These are phyloP conservation scores for Malachius bipustulatus DNA, from an alignment of 2,888 invertebrate genomes.

Conservation along the genomic window DNA sequence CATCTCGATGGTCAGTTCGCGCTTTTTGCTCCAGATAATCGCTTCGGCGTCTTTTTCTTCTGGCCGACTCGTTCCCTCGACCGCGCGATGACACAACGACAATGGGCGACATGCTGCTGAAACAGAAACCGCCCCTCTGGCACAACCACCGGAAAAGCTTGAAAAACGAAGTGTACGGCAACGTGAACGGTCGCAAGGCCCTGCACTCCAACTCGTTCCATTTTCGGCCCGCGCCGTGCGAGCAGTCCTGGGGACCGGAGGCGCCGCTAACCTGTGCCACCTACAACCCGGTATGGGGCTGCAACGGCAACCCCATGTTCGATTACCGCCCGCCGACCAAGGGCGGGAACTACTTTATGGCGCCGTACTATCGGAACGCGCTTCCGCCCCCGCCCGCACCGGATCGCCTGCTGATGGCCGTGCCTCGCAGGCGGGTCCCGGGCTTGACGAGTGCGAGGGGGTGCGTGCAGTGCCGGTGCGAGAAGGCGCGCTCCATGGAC, in stretches of 20 bases:
- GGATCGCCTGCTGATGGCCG: constrained; percentile 30
- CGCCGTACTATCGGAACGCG: constrained; percentile 56
- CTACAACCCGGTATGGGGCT: constrained; percentile 20
- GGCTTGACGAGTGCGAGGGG: constrained; percentile 19
- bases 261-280: constrained; percentile 42
- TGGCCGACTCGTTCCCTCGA: no score
- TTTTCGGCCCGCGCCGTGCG: constrained; percentile 21
- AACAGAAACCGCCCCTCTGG: constrained; percentile 46
- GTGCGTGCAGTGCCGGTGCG: constrained; percentile 50
- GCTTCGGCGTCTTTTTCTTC: no score
- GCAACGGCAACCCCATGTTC: constrained; percentile 34
- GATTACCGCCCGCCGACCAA: constrained; percentile 38
- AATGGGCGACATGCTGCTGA: constrained; percentile 52
- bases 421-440: constrained; percentile 24
- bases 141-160: constrained; percentile 43
- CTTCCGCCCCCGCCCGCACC: constrained; percentile 46
- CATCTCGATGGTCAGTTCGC: no score
- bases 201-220: not conserved
- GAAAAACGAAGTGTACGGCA: no score
- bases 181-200: constrained; percentile 32
- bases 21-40: no score
- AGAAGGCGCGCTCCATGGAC: constrained; percentile 62
- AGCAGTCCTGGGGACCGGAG: constrained; percentile 26
- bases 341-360: constrained; percentile 50
- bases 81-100: no score